Conservation (phyloP, 2,888 invertebrate genomes). For the Aproaerema taeniolella region DNA sequence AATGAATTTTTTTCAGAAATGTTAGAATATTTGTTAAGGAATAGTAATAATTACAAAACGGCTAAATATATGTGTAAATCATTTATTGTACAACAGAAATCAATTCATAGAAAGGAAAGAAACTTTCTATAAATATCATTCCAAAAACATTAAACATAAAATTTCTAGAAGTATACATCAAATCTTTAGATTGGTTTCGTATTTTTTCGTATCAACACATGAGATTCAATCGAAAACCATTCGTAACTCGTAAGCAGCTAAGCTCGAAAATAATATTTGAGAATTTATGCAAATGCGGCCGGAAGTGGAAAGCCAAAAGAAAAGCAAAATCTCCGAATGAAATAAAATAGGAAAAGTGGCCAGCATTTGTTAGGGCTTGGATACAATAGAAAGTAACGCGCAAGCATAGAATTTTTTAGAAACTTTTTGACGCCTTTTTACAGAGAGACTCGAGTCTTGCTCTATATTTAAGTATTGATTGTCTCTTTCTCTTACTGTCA, state of each 20-base stretch:
- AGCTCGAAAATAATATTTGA: slow-evolving; percentile 4
- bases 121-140: background rate
- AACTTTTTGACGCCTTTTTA: too few species aligned
- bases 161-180: background rate
- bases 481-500: too few species aligned
- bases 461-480: too few species aligned
- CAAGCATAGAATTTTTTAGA: too few species aligned
- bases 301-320: slow-evolving; percentile 4
- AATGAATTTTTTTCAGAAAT: background rate
- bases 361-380: too few species aligned
- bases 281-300: slow-evolving; percentile 10
- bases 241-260: background rate
- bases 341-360: too few species aligned
- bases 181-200: background rate
- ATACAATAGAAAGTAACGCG: too few species aligned
- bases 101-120: background rate
- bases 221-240: background rate
- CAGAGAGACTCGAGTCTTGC: too few species aligned
- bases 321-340: slow-evolving; percentile 1
- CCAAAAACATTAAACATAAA: background rate
- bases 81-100: too few species aligned
- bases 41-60: background rate
- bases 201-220: too few species aligned
- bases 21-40: background rate
- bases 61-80: too few species aligned